Evolutionary conservation across 2,113 vertebrate species (phyloP), one percentile per base, ranked within the genome.

Genomic region (Arvicanthis niloticus): DNA sequence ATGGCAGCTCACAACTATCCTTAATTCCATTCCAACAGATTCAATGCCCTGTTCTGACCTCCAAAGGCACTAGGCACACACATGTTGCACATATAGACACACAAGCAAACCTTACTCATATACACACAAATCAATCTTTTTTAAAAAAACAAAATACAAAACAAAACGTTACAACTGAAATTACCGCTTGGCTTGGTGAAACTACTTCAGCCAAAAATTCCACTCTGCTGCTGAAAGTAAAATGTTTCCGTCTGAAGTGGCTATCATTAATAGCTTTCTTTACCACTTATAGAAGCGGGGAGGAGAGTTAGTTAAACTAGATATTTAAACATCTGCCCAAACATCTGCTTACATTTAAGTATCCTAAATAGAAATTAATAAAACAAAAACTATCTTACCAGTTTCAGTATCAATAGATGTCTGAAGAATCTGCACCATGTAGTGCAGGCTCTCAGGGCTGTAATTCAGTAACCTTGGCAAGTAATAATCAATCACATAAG

Each of bases 401-500:
- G 98, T 73, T 75, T 98, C 98, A 97, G 97, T 96, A 91, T 98
- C 97, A 29, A 98, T 97, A 91, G 98, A 98, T 94, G 99, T 96
- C 98, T 99, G 99, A 97, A 99, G 98, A 80, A 99, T 99, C 96
- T 98, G 98, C 56, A 99, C 99, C 99, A 99, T 99, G 97, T 99
- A 99, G 37, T 97, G 98, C 96, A 99, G 98, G 95, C 99, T 99
- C 89, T 98, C 99, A 34, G 99, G 99, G 97, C 98, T 99, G 96
- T 99, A 99, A 94, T 98, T 99, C 19, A 99, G 98, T 92, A 99
- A 97, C 87, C 99, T 99, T 84, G 99, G 99, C 93, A 99, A 98
- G 96, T 99, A 99, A 93, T 99, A 99, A 98, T 99, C 99, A 96
- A 99, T 99, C 94, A 99, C 99, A 1, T 99, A 99, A 2, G 99